These are phyloP conservation scores for Habroteleia sp. DNA, from an alignment of 2,888 invertebrate genomes.

Conservation along the genomic window DNA sequence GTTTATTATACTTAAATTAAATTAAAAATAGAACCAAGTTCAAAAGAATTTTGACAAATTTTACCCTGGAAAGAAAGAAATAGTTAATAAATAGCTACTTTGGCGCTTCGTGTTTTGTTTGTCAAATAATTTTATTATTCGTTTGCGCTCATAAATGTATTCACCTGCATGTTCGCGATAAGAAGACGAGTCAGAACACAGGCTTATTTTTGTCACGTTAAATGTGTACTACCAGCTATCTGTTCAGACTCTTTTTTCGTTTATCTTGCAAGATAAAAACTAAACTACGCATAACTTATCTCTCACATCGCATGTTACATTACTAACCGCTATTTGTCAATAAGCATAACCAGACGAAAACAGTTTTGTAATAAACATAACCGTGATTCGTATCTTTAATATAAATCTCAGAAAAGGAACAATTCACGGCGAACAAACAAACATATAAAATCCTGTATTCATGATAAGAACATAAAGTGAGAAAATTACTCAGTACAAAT, in stretches of 20 bases:
- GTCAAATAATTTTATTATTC: slow-evolving; percentile 47
- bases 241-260: slow-evolving; percentile 37
- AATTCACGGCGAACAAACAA: too few species aligned
- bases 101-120: slow-evolving; percentile 33
- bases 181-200: slow-evolving; percentile 35
- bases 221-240: slow-evolving; percentile 40
- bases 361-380: not conserved
- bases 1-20: too few species aligned
- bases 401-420: too few species aligned
- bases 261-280: slow-evolving; percentile 56
- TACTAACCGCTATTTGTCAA: slow-evolving; percentile 17
- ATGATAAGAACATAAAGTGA: too few species aligned
- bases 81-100: slow-evolving; percentile 17
- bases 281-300: slow-evolving; percentile 35
- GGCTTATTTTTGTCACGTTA: slow-evolving; percentile 47
- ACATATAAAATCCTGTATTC: too few species aligned
- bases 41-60: too few species aligned
- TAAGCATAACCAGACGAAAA: slow-evolving; percentile 6
- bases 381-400: too few species aligned
- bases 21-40: too few species aligned
- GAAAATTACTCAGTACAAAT: too few species aligned
- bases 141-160: slow-evolving; percentile 25
- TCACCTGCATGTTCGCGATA: slow-evolving; percentile 55
- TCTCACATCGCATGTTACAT: slow-evolving; percentile 1
- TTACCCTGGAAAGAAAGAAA: too few species aligned